These are phyloP conservation scores for Nephrotoma appendiculata DNA, from an alignment of 2,888 invertebrate genomes.

Conservation along the genomic window DNA sequence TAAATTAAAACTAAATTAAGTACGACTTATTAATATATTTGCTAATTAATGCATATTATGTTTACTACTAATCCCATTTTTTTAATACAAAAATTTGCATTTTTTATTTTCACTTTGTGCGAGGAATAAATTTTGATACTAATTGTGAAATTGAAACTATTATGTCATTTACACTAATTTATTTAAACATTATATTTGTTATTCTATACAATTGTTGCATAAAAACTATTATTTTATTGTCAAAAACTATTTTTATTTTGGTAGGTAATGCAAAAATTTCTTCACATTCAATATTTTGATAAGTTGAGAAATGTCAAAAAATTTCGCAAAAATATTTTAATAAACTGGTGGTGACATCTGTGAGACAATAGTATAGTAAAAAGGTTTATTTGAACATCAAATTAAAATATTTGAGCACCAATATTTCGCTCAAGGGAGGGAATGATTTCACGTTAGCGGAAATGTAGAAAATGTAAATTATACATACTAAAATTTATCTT, in stretches of 20 bases:
- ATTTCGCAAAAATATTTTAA: not conserved
- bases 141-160: not conserved
- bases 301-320: not conserved
- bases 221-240: not conserved
- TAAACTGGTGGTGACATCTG: not conserved
- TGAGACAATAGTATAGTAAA: not conserved
- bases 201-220: not conserved
- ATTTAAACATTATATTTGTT: not conserved
- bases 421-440: no score
- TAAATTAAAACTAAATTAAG: not conserved
- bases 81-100: not conserved
- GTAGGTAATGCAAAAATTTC: not conserved
- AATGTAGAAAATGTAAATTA: no score
- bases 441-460: no score
- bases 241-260: not conserved
- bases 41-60: not conserved
- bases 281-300: not conserved
- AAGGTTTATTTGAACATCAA: not conserved
- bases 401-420: no score
- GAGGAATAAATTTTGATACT: not conserved
- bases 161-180: not conserved
- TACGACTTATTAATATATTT: not conserved
- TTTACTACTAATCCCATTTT: not conserved
- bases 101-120: not conserved
- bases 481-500: no score